phyloP scores from a whole-genome alignment of 1,140 invertebrate genomes.

The Drosophila jambulina region DNA sequence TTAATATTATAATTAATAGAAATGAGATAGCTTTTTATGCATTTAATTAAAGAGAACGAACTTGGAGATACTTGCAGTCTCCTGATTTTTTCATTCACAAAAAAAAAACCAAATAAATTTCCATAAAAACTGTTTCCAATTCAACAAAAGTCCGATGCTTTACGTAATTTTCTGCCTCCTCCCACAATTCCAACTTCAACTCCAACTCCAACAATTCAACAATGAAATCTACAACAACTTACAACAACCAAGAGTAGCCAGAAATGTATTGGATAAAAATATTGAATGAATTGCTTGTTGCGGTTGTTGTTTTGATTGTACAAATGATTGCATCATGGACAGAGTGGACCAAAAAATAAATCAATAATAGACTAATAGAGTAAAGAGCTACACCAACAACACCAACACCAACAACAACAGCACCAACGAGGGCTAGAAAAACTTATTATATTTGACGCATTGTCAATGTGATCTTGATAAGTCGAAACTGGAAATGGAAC shows the following conservation, averaged over 20 bases:
- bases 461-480: constrained; percentile 83
- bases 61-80: neutral
- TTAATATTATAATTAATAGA: neutral
- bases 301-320: constrained; percentile 43
- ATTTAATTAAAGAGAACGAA: neutral
- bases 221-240: neutral
- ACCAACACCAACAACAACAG: constrained; percentile 16
- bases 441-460: constrained; percentile 82
- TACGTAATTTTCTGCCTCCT: constrained; percentile 35
- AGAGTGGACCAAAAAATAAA: constrained; percentile 64
- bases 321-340: constrained; percentile 78
- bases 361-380: constrained; percentile 74
- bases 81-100: constrained; percentile 9
- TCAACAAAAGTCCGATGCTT: constrained; percentile 17
- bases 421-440: constrained; percentile 31
- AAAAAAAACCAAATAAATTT: constrained; percentile 11
- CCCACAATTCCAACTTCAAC: constrained; percentile 24
- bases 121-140: constrained; percentile 40
- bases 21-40: neutral
- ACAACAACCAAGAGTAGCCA: neutral
- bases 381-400: constrained; percentile 50
- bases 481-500: constrained; percentile 57
- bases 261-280: constrained; percentile 16
- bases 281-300: constrained; percentile 43
- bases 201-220: constrained; percentile 18